A percentile compares a stretch with the other conserved stretches of the same genome.
phyloP scores from a whole-genome alignment of 2,113 vertebrate species.

The Micronisus gabar region DNA sequence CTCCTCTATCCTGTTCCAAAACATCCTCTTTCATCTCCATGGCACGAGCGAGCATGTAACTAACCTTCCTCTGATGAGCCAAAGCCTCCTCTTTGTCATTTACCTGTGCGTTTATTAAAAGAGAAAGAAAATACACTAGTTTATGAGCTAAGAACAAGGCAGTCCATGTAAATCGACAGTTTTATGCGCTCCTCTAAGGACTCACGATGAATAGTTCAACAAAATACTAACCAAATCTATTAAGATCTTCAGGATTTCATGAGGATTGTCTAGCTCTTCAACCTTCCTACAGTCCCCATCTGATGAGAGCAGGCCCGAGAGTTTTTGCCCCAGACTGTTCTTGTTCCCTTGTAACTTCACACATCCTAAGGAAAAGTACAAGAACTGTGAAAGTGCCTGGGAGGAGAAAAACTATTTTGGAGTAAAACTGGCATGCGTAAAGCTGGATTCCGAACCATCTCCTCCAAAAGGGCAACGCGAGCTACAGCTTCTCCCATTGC shows the following conservation, averaged over 20 bases:
- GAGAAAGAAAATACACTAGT: background rate
- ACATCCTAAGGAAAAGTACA: background rate
- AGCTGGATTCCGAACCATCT: fast-evolving
- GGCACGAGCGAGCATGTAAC: constrained; percentile 87
- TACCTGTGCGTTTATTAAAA: constrained; percentile 65
- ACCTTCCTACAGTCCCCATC: constrained; percentile 58
- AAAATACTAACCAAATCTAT: constrained; percentile 83
- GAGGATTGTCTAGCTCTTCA: constrained; percentile 64
- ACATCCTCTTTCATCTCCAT: constrained; percentile 75
- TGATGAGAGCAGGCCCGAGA: constrained; percentile 74
- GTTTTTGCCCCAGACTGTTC: constrained; percentile 71
- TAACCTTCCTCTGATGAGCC: constrained; percentile 93
- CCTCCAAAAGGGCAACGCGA: fast-evolving
- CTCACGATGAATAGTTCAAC: fast-evolving
- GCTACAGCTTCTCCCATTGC: background rate
- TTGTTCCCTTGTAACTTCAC: background rate
- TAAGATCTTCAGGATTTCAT: constrained; percentile 77
- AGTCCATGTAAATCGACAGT: background rate
- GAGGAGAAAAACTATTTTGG: background rate
- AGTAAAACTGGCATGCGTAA: background rate
- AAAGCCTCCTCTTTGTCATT: constrained; percentile 92
- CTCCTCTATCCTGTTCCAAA: background rate
- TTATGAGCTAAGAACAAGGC: background rate
- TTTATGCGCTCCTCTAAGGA: background rate
- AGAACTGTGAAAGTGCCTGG: background rate